Base-by-base conservation (phyloP, 30 jellyfish, hydroid and myxozoan species). In the Pseudorhiza aurosa region DNA sequence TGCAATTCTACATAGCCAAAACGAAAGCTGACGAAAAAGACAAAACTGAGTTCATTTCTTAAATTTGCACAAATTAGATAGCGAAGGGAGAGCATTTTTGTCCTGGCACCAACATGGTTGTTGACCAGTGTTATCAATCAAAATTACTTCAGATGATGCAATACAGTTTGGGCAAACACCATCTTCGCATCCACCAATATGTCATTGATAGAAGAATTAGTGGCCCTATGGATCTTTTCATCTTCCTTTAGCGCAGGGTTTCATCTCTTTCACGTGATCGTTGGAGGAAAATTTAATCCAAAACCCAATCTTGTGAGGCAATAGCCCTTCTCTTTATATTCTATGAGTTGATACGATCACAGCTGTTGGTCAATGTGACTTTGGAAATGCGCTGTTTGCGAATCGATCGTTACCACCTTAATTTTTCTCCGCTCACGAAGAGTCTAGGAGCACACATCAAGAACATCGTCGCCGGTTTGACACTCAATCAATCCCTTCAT, bases 371-470 rank as follows among this genome's bases (percentile, higher is more conserved):
- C 40, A 24, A 67, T 35, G 6, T 15, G 81, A 22, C 35, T 42
- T 44, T 67, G 81, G 45, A 67, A 27, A 67, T 67, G 39, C 3
- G 81, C 81, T 32, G 81, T 18, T 35, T 32, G 37, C 43, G 29
- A 36, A 45, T 45, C 81, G 39, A 45, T 11, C 15, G 40, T 64
- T 64, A 64, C 42, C 31, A 35, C 71, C 10, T 57, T 28, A 35
- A 57, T 33, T 51, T 72, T 55, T 45, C 87, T 28, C 87, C 87
- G 50, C 32, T 72, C 77, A 22, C 82, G 77, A 0, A 72, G 46
- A 28, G 68, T 50, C 57, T 25, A 81, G 29, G 43, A 0, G 77
- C 87, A 75, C 35, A 67, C 81, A 67, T 32, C 65, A 45, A 51
- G 40, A 25, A 35, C 81, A 75, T 53, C 65, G 32, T 53, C 77